Conservation (phyloP, 2,888 invertebrate genomes). For the Argyresthia albistria region DNA sequence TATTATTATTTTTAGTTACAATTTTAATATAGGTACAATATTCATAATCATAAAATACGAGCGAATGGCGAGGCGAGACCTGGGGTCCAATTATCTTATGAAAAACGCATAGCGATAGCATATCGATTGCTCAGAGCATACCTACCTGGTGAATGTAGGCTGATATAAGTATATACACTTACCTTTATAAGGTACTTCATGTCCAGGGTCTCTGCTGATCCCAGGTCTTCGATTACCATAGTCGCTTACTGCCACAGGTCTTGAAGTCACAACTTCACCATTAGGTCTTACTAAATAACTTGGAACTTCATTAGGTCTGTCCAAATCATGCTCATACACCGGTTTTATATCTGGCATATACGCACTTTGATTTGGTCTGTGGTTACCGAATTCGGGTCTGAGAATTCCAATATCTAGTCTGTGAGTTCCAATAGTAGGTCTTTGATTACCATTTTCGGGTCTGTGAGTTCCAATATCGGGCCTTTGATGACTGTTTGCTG, state of each 20-base stretch:
- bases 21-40: too few species aligned
- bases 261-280: slow-evolving; percentile 47
- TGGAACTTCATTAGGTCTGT: slow-evolving; percentile 37
- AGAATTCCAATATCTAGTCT: slow-evolving; percentile 10
- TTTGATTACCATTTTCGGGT: slow-evolving; percentile 9
- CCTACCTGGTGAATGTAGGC: not conserved
- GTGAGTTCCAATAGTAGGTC: slow-evolving; percentile 10
- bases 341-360: slow-evolving; percentile 35
- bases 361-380: slow-evolving; percentile 7
- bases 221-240: slow-evolving; percentile 25
- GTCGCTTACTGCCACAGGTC: slow-evolving; percentile 43
- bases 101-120: too few species aligned
- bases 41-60: too few species aligned
- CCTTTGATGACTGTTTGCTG: not conserved
- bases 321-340: slow-evolving; percentile 50
- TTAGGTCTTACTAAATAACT: slow-evolving; percentile 40
- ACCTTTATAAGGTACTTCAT: slow-evolving; percentile 38
- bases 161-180: slow-evolving; percentile 17
- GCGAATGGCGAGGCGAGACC: too few species aligned
- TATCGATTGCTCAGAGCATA: too few species aligned
- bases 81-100: too few species aligned
- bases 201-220: slow-evolving; percentile 30
- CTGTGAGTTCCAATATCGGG: slow-evolving; percentile 8
- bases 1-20: too few species aligned
- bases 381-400: slow-evolving; percentile 2